phyloP scores from a whole-genome alignment of 2,888 invertebrate genomes.

The Mongoloraphidia duomilia region DNA sequence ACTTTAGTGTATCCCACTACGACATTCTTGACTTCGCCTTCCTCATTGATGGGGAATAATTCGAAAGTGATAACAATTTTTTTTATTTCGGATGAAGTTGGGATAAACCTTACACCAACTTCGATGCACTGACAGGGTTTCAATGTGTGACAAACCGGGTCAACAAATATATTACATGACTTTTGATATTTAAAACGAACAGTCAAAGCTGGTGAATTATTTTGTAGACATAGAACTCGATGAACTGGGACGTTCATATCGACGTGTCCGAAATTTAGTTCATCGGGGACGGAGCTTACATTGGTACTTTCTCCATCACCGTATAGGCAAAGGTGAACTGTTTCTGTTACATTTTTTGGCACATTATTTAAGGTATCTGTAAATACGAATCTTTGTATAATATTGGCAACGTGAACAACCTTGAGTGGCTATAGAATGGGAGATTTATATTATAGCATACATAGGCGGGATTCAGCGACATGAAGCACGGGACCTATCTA shows the following conservation, averaged over 20 bases:
- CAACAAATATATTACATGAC: conserved; percentile 28
- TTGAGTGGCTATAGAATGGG: no score
- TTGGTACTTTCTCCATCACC: conserved; percentile 37
- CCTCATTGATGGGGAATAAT: no score
- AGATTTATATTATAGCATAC: no score
- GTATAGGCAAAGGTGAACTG: conserved; percentile 38
- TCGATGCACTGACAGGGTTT: conserved; percentile 25
- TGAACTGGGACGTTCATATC: conserved; percentile 25
- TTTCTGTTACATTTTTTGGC: conserved; percentile 21
- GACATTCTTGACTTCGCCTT: conserved; percentile 4
- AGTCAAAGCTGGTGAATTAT: conserved; percentile 29
- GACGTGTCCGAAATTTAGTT: conserved; percentile 33
- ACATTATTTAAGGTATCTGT: no score
- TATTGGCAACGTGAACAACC: no score
- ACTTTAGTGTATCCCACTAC: conserved; percentile 14
- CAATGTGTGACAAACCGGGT: conserved; percentile 29
- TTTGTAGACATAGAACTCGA: conserved; percentile 30
- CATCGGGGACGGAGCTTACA: conserved; percentile 33
- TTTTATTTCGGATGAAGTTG: background rate
- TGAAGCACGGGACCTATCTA: no score
- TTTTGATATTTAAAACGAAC: conserved; percentile 30
- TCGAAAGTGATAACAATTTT: background rate
- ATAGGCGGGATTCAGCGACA: no score
- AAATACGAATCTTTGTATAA: no score
- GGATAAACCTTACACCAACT: background rate